A percentile compares a stretch with the other conserved stretches of the same genome.
phyloP scores from a whole-genome alignment of 2,888 invertebrate genomes.

The Serripes groenlandicus region DNA sequence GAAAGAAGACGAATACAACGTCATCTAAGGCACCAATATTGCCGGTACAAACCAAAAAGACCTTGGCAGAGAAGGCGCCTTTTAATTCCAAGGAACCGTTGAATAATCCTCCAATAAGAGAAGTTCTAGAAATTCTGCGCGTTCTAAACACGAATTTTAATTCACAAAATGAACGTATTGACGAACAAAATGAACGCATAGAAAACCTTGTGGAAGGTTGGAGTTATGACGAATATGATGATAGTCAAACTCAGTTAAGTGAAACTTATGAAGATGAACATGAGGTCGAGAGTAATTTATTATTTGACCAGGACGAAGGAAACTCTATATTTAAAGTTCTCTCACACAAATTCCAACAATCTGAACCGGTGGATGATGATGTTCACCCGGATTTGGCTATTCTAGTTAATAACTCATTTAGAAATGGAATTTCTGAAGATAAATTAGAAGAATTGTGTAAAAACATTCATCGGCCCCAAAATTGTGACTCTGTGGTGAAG shows the following conservation, averaged over 20 bases:
- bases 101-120: background rate
- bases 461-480: slow-evolving; percentile 8
- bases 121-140: slow-evolving; percentile 2
- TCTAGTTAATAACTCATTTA: slow-evolving; percentile 24
- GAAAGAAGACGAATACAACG: slow-evolving; percentile 1
- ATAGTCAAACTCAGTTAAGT: background rate
- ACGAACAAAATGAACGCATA: slow-evolving; percentile 27
- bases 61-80: background rate
- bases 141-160: slow-evolving; percentile 17
- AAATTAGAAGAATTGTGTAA: slow-evolving; percentile 11
- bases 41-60: background rate
- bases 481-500: slow-evolving; percentile 17
- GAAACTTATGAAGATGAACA: background rate
- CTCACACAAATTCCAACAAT: slow-evolving; percentile 1
- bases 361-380: background rate
- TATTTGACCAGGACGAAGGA: background rate
- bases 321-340: background rate
- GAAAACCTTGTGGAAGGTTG: background rate
- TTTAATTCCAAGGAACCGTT: no score
- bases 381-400: slow-evolving; percentile 20
- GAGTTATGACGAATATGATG: background rate
- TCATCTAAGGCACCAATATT: background rate
- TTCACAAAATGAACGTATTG: slow-evolving; percentile 16
- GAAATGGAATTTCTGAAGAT: slow-evolving; percentile 30
- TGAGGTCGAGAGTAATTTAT: background rate